Conservation (phyloP, 2,113 vertebrate species). For the Nerophis lumbriciformis region DNA sequence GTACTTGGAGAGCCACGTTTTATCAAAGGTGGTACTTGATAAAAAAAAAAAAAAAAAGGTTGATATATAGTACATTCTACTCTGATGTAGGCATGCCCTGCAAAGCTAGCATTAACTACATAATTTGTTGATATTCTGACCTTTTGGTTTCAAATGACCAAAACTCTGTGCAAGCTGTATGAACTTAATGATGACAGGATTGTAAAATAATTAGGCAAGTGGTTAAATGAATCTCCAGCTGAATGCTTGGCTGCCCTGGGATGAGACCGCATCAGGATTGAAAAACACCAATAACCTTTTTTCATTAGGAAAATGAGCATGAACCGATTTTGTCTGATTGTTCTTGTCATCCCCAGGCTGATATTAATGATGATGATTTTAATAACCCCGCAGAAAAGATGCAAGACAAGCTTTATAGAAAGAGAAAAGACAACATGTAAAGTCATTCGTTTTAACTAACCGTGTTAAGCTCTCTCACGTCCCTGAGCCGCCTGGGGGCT, state of each 20-base stretch:
- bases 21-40: too few relatives aligned
- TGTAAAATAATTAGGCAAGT: neutral
- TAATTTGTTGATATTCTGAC: too few relatives aligned
- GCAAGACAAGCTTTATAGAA: neutral
- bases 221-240: constrained; percentile 3
- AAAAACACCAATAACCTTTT: constrained; percentile 8
- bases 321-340: neutral
- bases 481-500: neutral
- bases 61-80: neutral
- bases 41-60: too few relatives aligned
- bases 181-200: neutral
- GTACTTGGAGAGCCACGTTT: too few relatives aligned
- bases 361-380: neutral
- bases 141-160: too few relatives aligned
- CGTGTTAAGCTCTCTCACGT: neutral
- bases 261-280: constrained; percentile 2
- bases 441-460: constrained; percentile 8
- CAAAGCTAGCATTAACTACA: constrained; percentile 11
- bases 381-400: neutral
- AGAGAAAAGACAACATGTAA: neutral
- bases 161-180: neutral
- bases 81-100: neutral
- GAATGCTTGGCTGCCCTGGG: constrained; percentile 11
- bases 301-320: constrained; percentile 4
- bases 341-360: neutral